Conservation (phyloP, 2,113 vertebrate genomes). For the Nycticorax nycticorax region DNA sequence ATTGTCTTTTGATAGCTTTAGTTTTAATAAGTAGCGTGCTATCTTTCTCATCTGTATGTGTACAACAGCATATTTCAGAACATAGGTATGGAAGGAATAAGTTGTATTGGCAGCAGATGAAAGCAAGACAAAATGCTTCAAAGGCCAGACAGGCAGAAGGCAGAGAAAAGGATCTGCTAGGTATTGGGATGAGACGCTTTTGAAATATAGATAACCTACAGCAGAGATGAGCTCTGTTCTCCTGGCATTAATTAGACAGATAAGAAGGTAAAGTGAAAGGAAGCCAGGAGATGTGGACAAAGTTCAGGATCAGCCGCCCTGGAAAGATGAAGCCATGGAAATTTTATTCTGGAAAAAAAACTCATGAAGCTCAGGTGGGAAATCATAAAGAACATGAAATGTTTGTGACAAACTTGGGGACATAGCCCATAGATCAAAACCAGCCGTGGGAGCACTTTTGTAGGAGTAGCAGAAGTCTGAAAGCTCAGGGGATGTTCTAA, state of each 20-base stretch:
- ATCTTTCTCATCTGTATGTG: slow-evolving; percentile 30
- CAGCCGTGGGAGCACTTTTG: background rate
- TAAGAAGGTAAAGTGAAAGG: slow-evolving; percentile 23
- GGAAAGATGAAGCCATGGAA: background rate
- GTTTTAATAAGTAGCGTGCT: slow-evolving; percentile 15
- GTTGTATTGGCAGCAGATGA: slow-evolving; percentile 58
- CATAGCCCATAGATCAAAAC: fast-evolving
- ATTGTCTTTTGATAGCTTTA: slow-evolving; percentile 32
- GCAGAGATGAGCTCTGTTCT: slow-evolving; percentile 52
- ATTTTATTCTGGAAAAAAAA: background rate
- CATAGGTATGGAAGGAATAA: slow-evolving; percentile 21
- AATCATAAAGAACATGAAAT: background rate
- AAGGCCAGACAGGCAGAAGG: slow-evolving; percentile 52
- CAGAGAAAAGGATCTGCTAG: slow-evolving; percentile 39
- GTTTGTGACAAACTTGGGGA: background rate
- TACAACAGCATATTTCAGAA: slow-evolving; percentile 28
- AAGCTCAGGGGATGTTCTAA: background rate
- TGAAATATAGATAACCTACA: slow-evolving; percentile 71
- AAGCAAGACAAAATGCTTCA: slow-evolving; percentile 48
- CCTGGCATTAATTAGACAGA: slow-evolving; percentile 26
- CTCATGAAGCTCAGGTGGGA: background rate
- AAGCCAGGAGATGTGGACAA: background rate
- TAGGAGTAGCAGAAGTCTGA: background rate
- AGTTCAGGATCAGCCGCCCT: background rate
- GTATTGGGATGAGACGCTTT: slow-evolving; percentile 56